Evolutionary conservation across 2,888 invertebrate species (phyloP).

Genomic region (Himalopsyche anomala): DNA sequence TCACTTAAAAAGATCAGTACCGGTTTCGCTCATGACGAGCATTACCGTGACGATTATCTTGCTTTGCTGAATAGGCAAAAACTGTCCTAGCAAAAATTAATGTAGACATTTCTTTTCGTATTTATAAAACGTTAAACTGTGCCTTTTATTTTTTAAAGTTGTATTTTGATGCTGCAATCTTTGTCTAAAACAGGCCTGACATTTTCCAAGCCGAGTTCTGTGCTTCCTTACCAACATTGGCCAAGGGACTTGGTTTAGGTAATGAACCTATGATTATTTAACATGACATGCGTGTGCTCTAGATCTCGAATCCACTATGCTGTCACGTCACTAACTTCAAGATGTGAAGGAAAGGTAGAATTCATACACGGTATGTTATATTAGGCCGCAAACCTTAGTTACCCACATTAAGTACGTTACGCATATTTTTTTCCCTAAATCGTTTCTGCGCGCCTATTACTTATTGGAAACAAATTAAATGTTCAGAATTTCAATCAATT

Average conservation of each 20-base stretch:
- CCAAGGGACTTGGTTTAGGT: constrained; percentile 61
- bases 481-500: too few relatives aligned
- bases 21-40: too few relatives aligned
- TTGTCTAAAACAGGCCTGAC: neutral
- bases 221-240: constrained; percentile 45
- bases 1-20: too few relatives aligned
- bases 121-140: too few relatives aligned
- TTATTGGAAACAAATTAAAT: too few relatives aligned
- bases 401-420: neutral
- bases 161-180: neutral
- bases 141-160: too few relatives aligned
- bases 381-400: neutral
- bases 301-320: constrained; percentile 8
- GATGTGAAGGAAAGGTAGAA: constrained; percentile 13
- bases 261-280: constrained; percentile 63
- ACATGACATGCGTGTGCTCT: constrained; percentile 44
- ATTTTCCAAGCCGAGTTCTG: neutral
- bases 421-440: neutral
- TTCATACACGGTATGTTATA: neutral
- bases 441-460: neutral
- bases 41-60: too few relatives aligned
- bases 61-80: too few relatives aligned
- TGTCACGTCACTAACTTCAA: constrained; percentile 26
- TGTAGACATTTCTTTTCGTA: too few relatives aligned
- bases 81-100: too few relatives aligned